These are phyloP conservation scores for Copidosoma aretas DNA, from an alignment of 2,888 invertebrate genomes.

Conservation along the genomic window DNA sequence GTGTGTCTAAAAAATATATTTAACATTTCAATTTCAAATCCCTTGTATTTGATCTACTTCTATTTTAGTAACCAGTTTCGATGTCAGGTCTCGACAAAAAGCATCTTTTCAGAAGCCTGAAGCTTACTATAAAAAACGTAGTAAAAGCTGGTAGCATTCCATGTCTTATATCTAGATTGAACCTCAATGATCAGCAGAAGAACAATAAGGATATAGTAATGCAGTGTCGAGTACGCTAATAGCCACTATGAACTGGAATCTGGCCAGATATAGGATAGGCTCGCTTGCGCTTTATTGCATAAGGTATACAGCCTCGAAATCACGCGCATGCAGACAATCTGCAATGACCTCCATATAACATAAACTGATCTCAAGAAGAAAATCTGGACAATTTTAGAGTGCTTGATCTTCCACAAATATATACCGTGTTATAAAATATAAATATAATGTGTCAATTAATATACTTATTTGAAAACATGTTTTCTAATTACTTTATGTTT, in stretches of 20 bases:
- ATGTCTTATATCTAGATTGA: conserved; percentile 17
- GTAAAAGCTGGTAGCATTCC: conserved; percentile 36
- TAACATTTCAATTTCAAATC: no score
- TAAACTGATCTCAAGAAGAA: conserved; percentile 78
- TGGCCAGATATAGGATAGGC: conserved; percentile 66
- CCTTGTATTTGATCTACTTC: no score
- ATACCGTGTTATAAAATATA: no score
- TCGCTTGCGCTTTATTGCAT: conserved; percentile 72
- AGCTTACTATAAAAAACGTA: conserved; percentile 44
- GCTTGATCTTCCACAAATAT: no score
- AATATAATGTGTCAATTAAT: no score
- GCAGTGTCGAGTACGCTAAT: conserved; percentile 29
- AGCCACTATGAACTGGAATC: conserved; percentile 46
- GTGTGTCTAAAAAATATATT: conserved; percentile 12
- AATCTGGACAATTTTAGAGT: conserved; percentile 97
- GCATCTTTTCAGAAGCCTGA: conserved; percentile 56
- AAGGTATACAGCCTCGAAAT: conserved; percentile 93
- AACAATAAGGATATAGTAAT: conserved; percentile 35
- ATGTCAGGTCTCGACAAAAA: conserved; percentile 59
- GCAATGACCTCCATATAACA: conserved; percentile 75
- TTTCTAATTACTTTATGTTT: no score
- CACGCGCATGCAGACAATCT: conserved; percentile 90
- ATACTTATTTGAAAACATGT: no score
- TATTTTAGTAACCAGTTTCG: conserved; percentile 73
- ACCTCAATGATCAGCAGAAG: conserved; percentile 4